A percentile compares a stretch with the other conserved stretches of the same genome.
Evolutionary conservation across 2,113 vertebrate species (phyloP).

Genomic region (Embiotoca jacksoni): DNA sequence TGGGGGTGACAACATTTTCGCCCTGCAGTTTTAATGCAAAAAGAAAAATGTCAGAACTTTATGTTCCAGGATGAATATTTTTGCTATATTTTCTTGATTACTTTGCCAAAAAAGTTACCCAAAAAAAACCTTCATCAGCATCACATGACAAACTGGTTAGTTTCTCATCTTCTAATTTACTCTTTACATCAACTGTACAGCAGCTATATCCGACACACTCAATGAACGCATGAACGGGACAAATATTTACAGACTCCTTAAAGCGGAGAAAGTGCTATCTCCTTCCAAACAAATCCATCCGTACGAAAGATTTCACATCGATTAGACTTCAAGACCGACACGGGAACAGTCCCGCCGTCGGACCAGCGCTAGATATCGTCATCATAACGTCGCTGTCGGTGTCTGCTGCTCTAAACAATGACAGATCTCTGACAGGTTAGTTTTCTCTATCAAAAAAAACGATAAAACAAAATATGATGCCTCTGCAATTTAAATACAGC

Average conservation of each 20-base stretch:
- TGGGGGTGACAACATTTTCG: too few species aligned
- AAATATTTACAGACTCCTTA: constrained; percentile 72
- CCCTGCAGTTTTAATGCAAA: too few species aligned
- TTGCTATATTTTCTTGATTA: too few species aligned
- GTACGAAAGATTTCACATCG: constrained; percentile 69
- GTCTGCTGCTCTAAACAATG: constrained; percentile 42
- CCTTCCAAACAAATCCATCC: constrained; percentile 73
- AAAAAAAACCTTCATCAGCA: too few species aligned
- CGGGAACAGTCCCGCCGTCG: constrained; percentile 35
- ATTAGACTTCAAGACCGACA: constrained; percentile 46
- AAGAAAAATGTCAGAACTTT: too few species aligned
- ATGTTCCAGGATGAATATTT: too few species aligned
- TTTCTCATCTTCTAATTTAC: constrained; percentile 60
- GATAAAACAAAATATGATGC: constrained; percentile 36
- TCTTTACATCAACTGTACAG: constrained; percentile 65
- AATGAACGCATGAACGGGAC: constrained; percentile 39
- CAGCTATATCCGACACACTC: constrained; percentile 59
- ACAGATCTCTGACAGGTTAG: constrained; percentile 58
- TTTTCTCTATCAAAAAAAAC: constrained; percentile 61
- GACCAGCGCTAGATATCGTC: constrained; percentile 8
- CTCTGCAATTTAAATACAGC: constrained; percentile 81
- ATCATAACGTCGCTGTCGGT: constrained; percentile 32
- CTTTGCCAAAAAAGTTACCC: too few species aligned
- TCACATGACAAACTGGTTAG: neutral
- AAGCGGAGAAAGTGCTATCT: constrained; percentile 81